Percentiles rank a stretch among this genome's conserved stretches.
phyloP scores from a whole-genome alignment of 2,888 invertebrate species.

The Chalcosyrphus nemorum region DNA sequence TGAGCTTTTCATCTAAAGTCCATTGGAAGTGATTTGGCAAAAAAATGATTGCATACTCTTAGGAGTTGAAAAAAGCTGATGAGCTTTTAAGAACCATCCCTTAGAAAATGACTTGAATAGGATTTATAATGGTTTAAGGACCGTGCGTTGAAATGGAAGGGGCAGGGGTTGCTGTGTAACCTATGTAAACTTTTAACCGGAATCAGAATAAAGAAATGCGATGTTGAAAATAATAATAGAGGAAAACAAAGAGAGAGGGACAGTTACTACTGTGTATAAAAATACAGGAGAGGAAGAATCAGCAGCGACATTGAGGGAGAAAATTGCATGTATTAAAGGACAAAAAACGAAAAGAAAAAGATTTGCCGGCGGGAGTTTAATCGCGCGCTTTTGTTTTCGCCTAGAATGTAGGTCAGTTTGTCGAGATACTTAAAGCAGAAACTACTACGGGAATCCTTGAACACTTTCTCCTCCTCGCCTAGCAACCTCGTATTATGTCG shows the following conservation, averaged over 20 bases:
- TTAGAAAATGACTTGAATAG: not conserved
- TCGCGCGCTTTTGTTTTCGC: conserved; percentile 60
- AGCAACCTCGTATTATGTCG: not conserved
- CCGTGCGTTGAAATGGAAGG: not conserved
- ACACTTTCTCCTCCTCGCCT: not conserved
- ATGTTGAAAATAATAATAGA: conserved; percentile 1
- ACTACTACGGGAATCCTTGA: conserved; percentile 58
- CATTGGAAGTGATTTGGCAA: not conserved
- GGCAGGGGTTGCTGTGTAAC: not conserved
- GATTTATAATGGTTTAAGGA: conserved; percentile 8
- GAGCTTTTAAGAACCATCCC: not conserved
- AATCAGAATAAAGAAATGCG: conserved; percentile 26
- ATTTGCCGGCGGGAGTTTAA: conserved; percentile 64
- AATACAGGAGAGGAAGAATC: not conserved
- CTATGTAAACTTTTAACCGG: conserved; percentile 33
- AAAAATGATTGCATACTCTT: conserved; percentile 26
- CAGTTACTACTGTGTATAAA: not conserved
- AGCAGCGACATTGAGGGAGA: conserved; percentile 13
- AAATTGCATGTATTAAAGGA: too few species aligned
- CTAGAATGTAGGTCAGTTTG: conserved; percentile 70
- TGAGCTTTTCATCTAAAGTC: not conserved
- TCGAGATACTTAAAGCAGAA: conserved; percentile 61
- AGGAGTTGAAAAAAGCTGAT: not conserved
- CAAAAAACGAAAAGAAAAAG: not conserved
- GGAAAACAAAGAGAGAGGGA: not conserved